phyloP scores from a whole-genome alignment of 92 coral and sea anemone species.

The Phenganax subtilis region DNA sequence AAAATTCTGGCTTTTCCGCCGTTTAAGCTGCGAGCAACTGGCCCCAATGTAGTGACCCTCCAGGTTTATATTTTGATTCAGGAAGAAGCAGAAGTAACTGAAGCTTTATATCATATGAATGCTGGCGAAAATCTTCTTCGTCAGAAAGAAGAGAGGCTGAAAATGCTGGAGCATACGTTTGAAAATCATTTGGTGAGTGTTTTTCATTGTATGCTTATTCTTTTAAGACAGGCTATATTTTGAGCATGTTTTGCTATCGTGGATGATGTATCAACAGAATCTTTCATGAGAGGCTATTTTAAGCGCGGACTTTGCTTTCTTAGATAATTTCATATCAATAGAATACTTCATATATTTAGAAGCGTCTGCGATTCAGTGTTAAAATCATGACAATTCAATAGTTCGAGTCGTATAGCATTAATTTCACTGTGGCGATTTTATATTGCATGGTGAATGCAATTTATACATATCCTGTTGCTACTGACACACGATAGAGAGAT shows the following conservation, averaged over 20 bases:
- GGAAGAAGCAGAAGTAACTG: conserved; percentile 93
- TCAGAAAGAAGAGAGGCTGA: conserved; percentile 89
- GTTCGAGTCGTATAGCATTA: no score
- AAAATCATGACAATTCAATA: no score
- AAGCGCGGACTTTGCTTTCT: neutral
- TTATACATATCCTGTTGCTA: no score
- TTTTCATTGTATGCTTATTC: neutral
- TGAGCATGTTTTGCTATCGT: no score
- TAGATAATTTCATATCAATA: neutral
- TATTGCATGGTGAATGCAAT: no score
- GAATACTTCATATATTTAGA: conserved; percentile 1
- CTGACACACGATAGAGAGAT: no score
- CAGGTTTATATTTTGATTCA: conserved; percentile 19
- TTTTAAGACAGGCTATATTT: neutral
- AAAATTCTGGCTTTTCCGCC: no score
- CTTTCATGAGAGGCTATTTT: no score
- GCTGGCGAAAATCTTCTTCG: conserved; percentile 84
- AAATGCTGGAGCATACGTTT: conserved; percentile 79
- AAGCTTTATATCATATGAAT: conserved; percentile 90
- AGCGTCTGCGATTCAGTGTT: no score
- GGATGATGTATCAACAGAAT: no score
- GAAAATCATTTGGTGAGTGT: conserved; percentile 74
- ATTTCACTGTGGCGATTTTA: no score
- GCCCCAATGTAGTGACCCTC: neutral
- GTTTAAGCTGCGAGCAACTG: no score